Percentiles rank a stretch among this genome's conserved stretches.
phyloP scores from a whole-genome alignment of 2,113 vertebrate genomes.

The Sula dactylatra region DNA sequence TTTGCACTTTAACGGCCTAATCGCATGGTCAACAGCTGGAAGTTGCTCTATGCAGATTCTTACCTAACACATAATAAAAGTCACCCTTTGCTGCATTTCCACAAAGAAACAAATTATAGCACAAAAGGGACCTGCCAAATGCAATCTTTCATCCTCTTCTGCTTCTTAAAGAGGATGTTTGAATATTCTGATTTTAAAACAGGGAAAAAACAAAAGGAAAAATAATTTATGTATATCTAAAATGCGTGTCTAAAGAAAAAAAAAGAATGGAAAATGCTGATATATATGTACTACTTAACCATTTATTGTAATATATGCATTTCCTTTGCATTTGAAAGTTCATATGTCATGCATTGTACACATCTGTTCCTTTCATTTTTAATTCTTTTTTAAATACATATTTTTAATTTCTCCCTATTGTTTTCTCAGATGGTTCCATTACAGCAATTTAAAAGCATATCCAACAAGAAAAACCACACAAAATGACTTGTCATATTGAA shows the following conservation, averaged over 20 bases:
- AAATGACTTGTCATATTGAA: background rate
- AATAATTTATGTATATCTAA: slow-evolving; percentile 35
- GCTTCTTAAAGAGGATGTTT: slow-evolving; percentile 40
- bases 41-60: slow-evolving; percentile 61
- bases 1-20: slow-evolving; percentile 62
- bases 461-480: background rate
- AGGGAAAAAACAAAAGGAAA: slow-evolving; percentile 1
- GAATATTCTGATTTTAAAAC: slow-evolving; percentile 28
- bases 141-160: slow-evolving; percentile 35
- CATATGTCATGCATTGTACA: background rate
- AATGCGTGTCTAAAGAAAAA: background rate
- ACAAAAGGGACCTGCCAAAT: slow-evolving; percentile 32
- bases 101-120: slow-evolving; percentile 55
- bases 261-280: slow-evolving; percentile 3
- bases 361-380: slow-evolving; percentile 53
- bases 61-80: slow-evolving; percentile 60
- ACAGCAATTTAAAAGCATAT: slow-evolving; percentile 30
- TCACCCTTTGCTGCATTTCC: slow-evolving; percentile 64
- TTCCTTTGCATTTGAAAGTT: slow-evolving; percentile 39
- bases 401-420: slow-evolving; percentile 55
- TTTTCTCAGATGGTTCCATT: slow-evolving; percentile 32
- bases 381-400: slow-evolving; percentile 37
- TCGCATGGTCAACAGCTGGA: slow-evolving; percentile 61
- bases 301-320: background rate
- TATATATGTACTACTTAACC: background rate